Evolutionary conservation across 2,113 vertebrate species (phyloP).

Genomic region (Poeciliopsis occidentalis): DNA sequence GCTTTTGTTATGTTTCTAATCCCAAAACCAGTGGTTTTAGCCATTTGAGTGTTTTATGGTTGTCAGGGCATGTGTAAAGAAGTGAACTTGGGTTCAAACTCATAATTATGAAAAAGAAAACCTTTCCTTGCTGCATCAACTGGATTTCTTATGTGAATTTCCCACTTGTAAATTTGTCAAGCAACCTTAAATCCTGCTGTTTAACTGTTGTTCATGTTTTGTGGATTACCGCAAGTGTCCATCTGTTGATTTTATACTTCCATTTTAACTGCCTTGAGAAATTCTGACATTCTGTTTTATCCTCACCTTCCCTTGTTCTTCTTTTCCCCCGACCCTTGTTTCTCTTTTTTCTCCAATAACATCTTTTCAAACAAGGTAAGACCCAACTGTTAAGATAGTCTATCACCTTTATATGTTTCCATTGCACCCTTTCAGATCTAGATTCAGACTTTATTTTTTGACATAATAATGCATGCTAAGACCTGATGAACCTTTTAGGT

Average conservation of each 20-base stretch:
- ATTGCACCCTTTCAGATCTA: slow-evolving; percentile 33
- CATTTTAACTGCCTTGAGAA: not conserved
- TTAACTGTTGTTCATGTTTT: not conserved
- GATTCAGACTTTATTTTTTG: not conserved
- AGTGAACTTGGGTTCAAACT: too few species aligned
- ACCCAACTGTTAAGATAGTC: slow-evolving; percentile 22
- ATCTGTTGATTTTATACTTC: not conserved
- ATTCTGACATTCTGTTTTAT: slow-evolving; percentile 13
- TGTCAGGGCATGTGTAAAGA: too few species aligned
- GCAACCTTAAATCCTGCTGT: not conserved
- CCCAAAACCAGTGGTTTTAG: not conserved
- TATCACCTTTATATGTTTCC: slow-evolving; percentile 17
- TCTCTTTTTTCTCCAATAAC: not conserved
- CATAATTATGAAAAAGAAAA: too few species aligned
- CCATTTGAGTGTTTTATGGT: not conserved
- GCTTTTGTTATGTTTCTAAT: not conserved
- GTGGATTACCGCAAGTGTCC: not conserved
- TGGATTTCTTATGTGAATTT: not conserved
- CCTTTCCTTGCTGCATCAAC: too few species aligned
- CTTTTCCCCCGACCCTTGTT: not conserved
- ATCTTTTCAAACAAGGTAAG: slow-evolving; percentile 65
- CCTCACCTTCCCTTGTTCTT: not conserved
- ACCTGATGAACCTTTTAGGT: slow-evolving; percentile 9
- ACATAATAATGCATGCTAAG: not conserved
- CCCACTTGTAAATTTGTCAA: not conserved